Evolutionary conservation across 2,888 invertebrate genomes (phyloP).

Genomic region (Drosophila monieri): DNA sequence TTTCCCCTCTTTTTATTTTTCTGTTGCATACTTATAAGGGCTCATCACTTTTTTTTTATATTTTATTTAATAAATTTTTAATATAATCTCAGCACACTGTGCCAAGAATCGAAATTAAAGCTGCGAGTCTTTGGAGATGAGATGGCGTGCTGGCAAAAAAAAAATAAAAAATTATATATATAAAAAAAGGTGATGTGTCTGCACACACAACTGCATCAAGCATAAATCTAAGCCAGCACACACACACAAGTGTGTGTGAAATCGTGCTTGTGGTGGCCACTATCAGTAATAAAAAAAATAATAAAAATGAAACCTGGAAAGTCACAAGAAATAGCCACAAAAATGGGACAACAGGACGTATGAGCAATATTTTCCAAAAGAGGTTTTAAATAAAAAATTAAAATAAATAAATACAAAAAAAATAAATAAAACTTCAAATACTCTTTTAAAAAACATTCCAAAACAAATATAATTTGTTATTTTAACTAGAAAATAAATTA

Average conservation of each 20-base stretch:
- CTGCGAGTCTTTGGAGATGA: slow-evolving; percentile 3
- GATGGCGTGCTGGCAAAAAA: slow-evolving; percentile 1
- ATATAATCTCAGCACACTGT: neutral
- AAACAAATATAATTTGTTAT: too few species aligned
- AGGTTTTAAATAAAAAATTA: neutral
- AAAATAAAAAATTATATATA: neutral
- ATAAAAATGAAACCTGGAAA: neutral
- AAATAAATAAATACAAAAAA: neutral
- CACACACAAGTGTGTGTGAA: neutral
- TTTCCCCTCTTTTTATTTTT: too few species aligned
- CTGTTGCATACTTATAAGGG: too few species aligned
- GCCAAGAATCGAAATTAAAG: slow-evolving; percentile 7
- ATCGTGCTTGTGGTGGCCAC: neutral
- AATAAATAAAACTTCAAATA: neutral
- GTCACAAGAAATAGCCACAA: neutral
- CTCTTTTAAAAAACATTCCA: too few species aligned
- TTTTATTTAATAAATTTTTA: neutral
- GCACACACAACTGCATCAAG: neutral
- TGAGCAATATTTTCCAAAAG: neutral
- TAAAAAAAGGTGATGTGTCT: neutral
- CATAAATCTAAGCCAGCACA: neutral
- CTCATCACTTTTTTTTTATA: too few species aligned
- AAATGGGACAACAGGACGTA: slow-evolving; percentile 2
- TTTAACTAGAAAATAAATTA: too few species aligned
- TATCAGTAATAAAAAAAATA: neutral